Conservation (phyloP, 2,797 vertebrate species). For the Nasua narica region DNA sequence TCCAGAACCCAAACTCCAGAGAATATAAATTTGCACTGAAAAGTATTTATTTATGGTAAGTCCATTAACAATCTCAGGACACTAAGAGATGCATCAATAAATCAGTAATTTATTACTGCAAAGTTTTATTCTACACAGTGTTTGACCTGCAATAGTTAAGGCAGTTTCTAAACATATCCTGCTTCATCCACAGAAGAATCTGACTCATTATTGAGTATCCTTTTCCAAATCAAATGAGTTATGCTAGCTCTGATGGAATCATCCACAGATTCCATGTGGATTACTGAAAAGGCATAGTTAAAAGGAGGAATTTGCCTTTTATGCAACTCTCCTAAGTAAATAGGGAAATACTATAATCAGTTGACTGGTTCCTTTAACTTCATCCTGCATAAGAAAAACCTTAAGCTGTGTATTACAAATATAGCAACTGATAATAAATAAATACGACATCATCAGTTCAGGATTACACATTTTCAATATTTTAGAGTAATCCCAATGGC, state of each 20-base stretch:
- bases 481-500: not conserved
- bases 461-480: not conserved
- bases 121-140: not conserved
- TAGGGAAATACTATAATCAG: not conserved
- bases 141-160: not conserved
- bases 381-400: not conserved
- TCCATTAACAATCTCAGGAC: not conserved
- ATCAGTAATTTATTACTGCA: not conserved
- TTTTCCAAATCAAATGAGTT: conserved; percentile 36
- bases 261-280: not conserved
- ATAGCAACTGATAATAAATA: not conserved
- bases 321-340: not conserved
- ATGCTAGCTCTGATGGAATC: not conserved
- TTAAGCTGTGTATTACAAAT: not conserved
- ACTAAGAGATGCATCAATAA: not conserved
- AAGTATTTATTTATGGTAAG: not conserved
- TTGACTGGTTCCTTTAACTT: not conserved
- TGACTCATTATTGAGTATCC: conserved; percentile 9
- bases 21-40: not conserved
- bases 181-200: not conserved
- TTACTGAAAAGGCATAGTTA: not conserved
- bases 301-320: conserved; percentile 18
- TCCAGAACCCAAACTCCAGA: not conserved
- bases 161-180: not conserved
- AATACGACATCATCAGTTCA: not conserved